phyloP scores from a whole-genome alignment of 1,140 invertebrate genomes.

The Solen grandis region DNA sequence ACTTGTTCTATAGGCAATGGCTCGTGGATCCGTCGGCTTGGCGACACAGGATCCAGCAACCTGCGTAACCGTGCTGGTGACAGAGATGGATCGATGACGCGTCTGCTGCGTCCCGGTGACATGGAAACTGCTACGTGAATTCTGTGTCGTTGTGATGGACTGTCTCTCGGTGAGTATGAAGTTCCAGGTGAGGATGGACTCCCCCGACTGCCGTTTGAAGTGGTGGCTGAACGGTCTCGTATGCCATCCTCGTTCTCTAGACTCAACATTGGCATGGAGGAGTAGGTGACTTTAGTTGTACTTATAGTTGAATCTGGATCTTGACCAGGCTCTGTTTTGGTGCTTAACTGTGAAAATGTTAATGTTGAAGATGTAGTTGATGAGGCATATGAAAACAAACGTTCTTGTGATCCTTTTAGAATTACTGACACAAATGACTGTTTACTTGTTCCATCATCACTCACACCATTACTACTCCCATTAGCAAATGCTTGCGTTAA shows the following conservation, averaged over 20 bases:
- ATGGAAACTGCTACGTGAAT: slow-evolving; percentile 43
- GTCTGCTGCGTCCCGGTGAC: slow-evolving; percentile 33
- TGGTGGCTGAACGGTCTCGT: slow-evolving; percentile 61
- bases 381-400: slow-evolving; percentile 50
- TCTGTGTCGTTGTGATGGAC: slow-evolving; percentile 35
- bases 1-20: slow-evolving; percentile 48
- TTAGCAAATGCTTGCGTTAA: slow-evolving; percentile 66
- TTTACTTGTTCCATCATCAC: slow-evolving; percentile 61
- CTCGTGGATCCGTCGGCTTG: slow-evolving; percentile 35
- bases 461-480: slow-evolving; percentile 42
- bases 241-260: slow-evolving; percentile 55
- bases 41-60: slow-evolving; percentile 42
- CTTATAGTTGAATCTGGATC: slow-evolving; percentile 68
- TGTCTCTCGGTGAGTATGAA: slow-evolving; percentile 20
- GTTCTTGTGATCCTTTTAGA: slow-evolving; percentile 41
- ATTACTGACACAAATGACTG: slow-evolving; percentile 58
- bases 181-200: slow-evolving; percentile 10
- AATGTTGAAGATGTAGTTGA: slow-evolving; percentile 52
- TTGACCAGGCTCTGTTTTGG: slow-evolving; percentile 36
- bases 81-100: slow-evolving; percentile 41
- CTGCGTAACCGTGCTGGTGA: slow-evolving; percentile 24
- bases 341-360: slow-evolving; percentile 47
- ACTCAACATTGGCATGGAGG: slow-evolving; percentile 67
- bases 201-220: slow-evolving; percentile 28
- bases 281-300: slow-evolving; percentile 58